These are phyloP conservation scores for Trichacis sp. DNA, from an alignment of 2,888 invertebrate genomes.

Conservation along the genomic window DNA sequence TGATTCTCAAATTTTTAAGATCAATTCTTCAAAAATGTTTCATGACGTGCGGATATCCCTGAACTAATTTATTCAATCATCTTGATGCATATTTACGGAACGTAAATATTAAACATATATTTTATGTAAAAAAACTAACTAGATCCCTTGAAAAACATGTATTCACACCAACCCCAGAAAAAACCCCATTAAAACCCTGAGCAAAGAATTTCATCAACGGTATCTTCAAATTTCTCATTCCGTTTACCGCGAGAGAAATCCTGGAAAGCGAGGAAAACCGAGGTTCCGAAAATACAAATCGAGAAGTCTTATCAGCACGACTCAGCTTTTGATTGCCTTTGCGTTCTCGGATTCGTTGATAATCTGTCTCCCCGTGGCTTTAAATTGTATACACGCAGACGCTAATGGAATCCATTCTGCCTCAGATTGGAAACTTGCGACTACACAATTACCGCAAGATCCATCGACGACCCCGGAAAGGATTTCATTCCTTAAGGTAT, in stretches of 20 bases:
- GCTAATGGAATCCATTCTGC: conserved; percentile 63
- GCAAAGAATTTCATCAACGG: conserved; percentile 54
- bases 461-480: no score
- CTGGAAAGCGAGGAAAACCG: not conserved
- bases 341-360: conserved; percentile 23
- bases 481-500: not conserved
- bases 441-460: not conserved
- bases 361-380: conserved; percentile 21
- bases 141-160: no score
- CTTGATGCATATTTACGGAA: no score
- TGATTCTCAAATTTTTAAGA: no score
- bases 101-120: no score
- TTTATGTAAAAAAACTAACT: no score
- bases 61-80: no score
- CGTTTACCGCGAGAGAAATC: conserved; percentile 47
- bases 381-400: conserved; percentile 41
- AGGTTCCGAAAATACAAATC: conserved; percentile 47
- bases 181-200: conserved; percentile 8
- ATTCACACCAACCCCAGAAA: no score
- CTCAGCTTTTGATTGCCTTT: conserved; percentile 55
- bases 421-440: conserved; percentile 55
- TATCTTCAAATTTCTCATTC: conserved; percentile 63
- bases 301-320: conserved; percentile 60
- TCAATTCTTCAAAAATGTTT: no score
- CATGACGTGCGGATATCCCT: no score